A percentile compares a stretch with the other conserved stretches of the same genome.
These are phyloP conservation scores for Seriola quinqueradiata DNA, from an alignment of 2,113 vertebrate species.

Conservation along the genomic window DNA sequence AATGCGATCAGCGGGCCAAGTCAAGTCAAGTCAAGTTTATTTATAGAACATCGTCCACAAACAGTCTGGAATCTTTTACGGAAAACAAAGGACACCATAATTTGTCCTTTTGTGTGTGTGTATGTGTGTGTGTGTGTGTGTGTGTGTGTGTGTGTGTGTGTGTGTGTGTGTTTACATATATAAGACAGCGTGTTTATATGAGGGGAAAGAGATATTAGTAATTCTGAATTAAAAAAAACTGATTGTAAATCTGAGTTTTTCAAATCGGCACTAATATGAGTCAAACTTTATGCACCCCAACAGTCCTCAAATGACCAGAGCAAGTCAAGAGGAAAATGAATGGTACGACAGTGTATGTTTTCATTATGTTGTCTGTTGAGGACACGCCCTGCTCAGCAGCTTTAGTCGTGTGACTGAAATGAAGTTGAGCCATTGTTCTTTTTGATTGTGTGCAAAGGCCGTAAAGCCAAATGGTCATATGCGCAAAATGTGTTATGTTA, in stretches of 20 bases:
- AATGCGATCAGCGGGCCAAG: conserved; percentile 65
- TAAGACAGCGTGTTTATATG: not conserved
- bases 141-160: too few species aligned
- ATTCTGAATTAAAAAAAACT: not conserved
- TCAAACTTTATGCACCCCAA: not conserved
- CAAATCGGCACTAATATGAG: not conserved
- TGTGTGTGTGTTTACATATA: not conserved
- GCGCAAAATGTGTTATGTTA: not conserved
- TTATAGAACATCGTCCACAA: conserved; percentile 44
- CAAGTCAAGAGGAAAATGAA: not conserved
- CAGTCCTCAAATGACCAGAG: not conserved
- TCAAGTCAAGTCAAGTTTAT: conserved; percentile 60
- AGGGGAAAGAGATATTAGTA: not conserved
- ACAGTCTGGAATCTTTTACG: conserved; percentile 35
- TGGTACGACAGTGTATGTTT: not conserved
- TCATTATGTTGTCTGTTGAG: not conserved
- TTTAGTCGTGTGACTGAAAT: conserved; percentile 31
- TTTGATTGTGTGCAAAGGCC: not conserved
- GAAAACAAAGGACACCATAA: conserved; percentile 14
- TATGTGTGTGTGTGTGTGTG: too few species aligned
- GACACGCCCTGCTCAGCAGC: conserved; percentile 13
- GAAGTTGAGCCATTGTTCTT: conserved; percentile 19
- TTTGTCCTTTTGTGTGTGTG: not conserved
- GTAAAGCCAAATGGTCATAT: not conserved
- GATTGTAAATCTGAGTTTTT: not conserved